These are phyloP conservation scores for Leptarthrus brevirostris DNA, from an alignment of 2,888 invertebrate species.

Conservation along the genomic window DNA sequence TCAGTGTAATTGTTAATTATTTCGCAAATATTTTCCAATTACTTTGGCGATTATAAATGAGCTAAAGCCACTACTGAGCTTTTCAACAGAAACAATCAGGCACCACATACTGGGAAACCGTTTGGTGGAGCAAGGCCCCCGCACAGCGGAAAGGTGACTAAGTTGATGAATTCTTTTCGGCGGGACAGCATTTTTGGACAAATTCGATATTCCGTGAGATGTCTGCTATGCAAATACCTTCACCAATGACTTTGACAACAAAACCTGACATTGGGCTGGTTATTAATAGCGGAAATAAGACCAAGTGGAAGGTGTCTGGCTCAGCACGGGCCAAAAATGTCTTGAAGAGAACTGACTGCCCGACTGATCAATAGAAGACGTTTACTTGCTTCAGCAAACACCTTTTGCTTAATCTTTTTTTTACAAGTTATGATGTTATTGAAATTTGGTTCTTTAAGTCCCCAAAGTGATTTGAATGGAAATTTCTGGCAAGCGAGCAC, in stretches of 20 bases:
- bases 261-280: constrained; percentile 32
- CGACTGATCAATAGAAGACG: constrained; percentile 19
- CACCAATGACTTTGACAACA: constrained; percentile 29
- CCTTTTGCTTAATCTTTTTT: constrained; percentile 7
- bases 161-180: constrained; percentile 42
- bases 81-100: not conserved
- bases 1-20: constrained; percentile 34
- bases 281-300: constrained; percentile 41
- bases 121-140: not conserved
- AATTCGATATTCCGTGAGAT: constrained; percentile 38
- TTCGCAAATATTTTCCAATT: constrained; percentile 38
- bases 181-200: constrained; percentile 38
- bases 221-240: constrained; percentile 46
- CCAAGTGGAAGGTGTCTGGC: constrained; percentile 32
- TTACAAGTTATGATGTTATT: not conserved
- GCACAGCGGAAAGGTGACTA: constrained; percentile 22
- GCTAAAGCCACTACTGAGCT: not conserved
- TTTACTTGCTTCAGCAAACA: constrained; percentile 14
- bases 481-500: constrained; percentile 8
- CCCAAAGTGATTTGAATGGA: not conserved
- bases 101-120: not conserved
- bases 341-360: constrained; percentile 6
- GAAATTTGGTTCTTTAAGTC: not conserved
- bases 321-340: constrained; percentile 1
- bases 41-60: constrained; percentile 24